phyloP scores from a whole-genome alignment of 35 echinoderm and acorn worm genomes.

The Heliocidaris tuberculata region DNA sequence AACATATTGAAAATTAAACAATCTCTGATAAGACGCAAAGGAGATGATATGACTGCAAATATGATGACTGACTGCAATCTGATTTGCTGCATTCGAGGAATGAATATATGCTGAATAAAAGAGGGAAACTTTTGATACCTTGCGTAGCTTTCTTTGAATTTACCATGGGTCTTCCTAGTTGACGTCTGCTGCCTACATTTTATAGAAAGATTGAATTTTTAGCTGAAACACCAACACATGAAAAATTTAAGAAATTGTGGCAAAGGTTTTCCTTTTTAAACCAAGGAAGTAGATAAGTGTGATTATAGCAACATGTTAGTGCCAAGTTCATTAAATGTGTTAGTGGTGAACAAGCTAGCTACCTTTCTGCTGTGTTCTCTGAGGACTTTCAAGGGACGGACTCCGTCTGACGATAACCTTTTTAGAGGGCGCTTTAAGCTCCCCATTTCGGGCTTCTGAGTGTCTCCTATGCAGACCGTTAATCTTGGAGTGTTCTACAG shows the following conservation, averaged over 20 bases:
- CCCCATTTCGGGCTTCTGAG: slow-evolving; percentile 10
- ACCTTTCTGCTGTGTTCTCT: background rate
- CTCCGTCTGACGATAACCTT: slow-evolving; percentile 20
- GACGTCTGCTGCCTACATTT: slow-evolving; percentile 9
- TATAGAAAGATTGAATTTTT: background rate
- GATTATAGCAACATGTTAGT: background rate
- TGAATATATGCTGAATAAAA: slow-evolving; percentile 12
- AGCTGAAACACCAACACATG: background rate
- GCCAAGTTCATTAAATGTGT: background rate
- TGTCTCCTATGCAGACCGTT: slow-evolving; percentile 32
- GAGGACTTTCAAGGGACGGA: slow-evolving; percentile 21
- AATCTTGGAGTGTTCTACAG: slow-evolving; percentile 15
- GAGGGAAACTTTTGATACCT: background rate
- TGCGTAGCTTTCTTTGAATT: background rate
- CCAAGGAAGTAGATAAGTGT: background rate
- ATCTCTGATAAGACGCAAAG: background rate
- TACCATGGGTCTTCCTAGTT: background rate
- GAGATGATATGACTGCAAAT: background rate
- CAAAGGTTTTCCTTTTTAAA: background rate
- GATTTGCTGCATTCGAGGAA: background rate
- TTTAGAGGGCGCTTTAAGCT: slow-evolving; percentile 26
- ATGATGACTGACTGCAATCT: background rate
- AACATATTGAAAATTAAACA: background rate
- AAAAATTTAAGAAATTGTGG: background rate
- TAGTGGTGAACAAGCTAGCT: slow-evolving; percentile 31